Conservation (phyloP, 2,113 vertebrate genomes). For the Gavia stellata region DNA sequence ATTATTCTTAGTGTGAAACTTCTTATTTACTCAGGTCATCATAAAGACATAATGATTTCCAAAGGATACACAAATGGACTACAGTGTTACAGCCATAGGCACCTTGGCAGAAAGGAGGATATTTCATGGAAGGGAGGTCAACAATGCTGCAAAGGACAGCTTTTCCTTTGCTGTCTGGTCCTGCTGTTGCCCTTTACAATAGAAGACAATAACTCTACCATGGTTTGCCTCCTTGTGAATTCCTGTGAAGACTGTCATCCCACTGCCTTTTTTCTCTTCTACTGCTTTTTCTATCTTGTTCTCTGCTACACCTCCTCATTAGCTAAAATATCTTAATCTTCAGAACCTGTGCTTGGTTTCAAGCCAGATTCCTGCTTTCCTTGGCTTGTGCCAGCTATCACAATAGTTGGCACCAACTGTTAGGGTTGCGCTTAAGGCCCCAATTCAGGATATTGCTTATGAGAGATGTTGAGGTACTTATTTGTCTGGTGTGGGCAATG, state of each 20-base stretch:
- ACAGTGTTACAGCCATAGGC: not conserved
- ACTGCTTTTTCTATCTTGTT: not conserved
- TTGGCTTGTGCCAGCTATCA: slow-evolving; percentile 12
- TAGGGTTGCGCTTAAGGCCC: not conserved
- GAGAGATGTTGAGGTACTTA: not conserved
- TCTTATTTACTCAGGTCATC: not conserved
- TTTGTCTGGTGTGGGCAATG: not conserved
- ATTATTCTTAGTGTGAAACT: not conserved
- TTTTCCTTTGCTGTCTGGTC: not conserved
- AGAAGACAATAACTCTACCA: not conserved
- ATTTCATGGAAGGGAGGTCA: not conserved
- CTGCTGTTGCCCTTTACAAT: not conserved
- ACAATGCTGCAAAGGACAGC: not conserved
- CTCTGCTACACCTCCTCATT: not conserved
- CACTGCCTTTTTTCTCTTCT: not conserved
- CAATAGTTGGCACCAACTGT: slow-evolving; percentile 2
- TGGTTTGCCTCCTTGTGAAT: not conserved
- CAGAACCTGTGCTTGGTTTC: slow-evolving; percentile 14
- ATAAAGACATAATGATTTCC: not conserved
- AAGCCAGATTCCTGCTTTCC: slow-evolving; percentile 28
- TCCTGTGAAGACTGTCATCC: not conserved
- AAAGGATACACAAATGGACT: not conserved
- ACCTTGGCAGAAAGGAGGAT: not conserved
- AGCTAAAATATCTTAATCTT: slow-evolving; percentile 43
- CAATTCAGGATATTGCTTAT: not conserved